Evolutionary conservation across 2,113 vertebrate species (phyloP).

Genomic region (Anolis carolinensis): DNA sequence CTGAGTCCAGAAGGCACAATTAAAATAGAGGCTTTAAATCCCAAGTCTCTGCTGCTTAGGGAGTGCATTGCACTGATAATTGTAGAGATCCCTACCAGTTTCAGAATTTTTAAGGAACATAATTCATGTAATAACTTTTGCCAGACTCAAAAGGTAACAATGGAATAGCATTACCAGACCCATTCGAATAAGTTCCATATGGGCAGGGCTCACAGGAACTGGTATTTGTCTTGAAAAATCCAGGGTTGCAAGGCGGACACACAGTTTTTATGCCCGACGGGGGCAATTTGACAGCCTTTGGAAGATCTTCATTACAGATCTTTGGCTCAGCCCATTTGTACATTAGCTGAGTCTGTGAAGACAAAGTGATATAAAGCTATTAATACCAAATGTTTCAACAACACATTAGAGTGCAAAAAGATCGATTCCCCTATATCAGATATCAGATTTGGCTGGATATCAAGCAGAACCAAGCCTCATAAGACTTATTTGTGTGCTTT

Average conservation of each 20-base stretch:
- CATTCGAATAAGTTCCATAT: constrained; percentile 85
- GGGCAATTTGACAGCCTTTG: constrained; percentile 79
- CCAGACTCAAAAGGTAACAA: not conserved
- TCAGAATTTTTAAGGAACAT: not conserved
- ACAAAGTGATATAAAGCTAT: not conserved
- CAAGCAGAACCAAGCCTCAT: too few relatives aligned
- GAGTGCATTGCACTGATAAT: not conserved
- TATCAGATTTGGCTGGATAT: too few relatives aligned
- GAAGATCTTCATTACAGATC: constrained; percentile 83
- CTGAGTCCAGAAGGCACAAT: not conserved
- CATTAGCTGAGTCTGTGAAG: constrained; percentile 89
- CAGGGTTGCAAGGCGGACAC: constrained; percentile 94
- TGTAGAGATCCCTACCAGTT: not conserved
- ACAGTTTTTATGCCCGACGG: constrained; percentile 80
- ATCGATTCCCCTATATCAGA: not conserved
- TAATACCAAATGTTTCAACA: constrained; percentile 4
- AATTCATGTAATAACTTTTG: not conserved
- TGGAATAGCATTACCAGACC: constrained; percentile 80
- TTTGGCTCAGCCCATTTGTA: constrained; percentile 96
- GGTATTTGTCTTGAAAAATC: constrained; percentile 83
- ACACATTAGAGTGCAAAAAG: not conserved
- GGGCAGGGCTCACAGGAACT: constrained; percentile 87
- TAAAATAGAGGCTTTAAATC: not conserved
- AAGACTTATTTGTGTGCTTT: too few relatives aligned
- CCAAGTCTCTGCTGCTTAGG: not conserved